Evolutionary conservation across 2,888 invertebrate species (phyloP).

Genomic region (Apamea sordens): DNA sequence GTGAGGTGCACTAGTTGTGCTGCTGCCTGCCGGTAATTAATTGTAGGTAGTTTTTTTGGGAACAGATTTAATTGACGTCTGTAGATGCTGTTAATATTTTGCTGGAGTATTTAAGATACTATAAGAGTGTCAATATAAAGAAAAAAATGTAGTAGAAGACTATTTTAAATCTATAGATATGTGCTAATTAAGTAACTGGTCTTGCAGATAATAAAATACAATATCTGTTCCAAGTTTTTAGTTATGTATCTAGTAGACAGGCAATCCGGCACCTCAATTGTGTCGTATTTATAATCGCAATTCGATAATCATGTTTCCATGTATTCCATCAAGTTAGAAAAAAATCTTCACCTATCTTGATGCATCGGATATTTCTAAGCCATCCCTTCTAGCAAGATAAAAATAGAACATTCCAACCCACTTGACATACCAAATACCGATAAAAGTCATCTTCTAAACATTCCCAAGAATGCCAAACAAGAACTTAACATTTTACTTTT

Average conservation of each 20-base stretch:
- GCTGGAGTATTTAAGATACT: not conserved
- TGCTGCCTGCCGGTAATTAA: conserved; percentile 18
- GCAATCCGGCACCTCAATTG: no score
- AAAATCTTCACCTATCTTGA: conserved; percentile 4
- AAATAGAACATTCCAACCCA: conserved; percentile 44
- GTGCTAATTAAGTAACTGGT: no score
- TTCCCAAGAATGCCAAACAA: conserved; percentile 47
- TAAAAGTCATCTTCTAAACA: conserved; percentile 45
- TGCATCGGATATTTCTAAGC: conserved; percentile 11
- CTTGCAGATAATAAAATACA: no score
- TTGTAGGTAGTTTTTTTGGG: not conserved
- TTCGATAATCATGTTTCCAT: not conserved
- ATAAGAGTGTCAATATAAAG: not conserved
- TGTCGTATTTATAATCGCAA: no score
- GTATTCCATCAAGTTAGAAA: not conserved
- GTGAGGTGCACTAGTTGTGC: conserved; percentile 25
- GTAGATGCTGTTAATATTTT: not conserved
- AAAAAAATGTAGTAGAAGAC: not conserved
- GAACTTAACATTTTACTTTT: conserved; percentile 50
- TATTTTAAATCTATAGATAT: not conserved
- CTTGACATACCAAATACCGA: conserved; percentile 53
- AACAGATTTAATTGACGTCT: not conserved
- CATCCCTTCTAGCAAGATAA: conserved; percentile 5
- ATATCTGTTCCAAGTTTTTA: no score
- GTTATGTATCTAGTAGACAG: no score